Evolutionary conservation across 2,797 vertebrate species (phyloP).

Genomic region (Falco concolor): DNA sequence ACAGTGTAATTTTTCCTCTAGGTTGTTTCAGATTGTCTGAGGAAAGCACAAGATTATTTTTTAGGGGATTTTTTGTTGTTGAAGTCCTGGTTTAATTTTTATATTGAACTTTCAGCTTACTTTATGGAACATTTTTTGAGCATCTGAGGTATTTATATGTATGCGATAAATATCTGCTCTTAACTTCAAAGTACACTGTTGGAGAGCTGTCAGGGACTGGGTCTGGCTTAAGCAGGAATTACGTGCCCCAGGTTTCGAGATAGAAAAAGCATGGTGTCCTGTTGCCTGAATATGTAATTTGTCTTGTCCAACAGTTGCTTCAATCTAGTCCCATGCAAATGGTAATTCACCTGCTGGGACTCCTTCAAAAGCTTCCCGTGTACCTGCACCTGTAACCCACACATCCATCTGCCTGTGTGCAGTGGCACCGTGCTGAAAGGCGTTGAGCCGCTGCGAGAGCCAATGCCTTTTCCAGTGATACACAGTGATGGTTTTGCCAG

Average conservation of each 20-base stretch:
- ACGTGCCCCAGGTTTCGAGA: not conserved
- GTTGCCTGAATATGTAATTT: not conserved
- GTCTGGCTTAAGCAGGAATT: not conserved
- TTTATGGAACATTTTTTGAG: not conserved
- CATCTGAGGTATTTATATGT: not conserved
- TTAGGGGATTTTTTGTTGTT: not conserved
- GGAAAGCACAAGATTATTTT: not conserved
- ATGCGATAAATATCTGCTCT: not conserved
- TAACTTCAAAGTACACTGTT: not conserved
- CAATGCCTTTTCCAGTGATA: not conserved
- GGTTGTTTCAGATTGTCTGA: not conserved
- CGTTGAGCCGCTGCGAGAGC: rapidly evolving
- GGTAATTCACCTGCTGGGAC: not conserved
- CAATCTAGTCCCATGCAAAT: not conserved
- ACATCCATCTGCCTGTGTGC: not conserved
- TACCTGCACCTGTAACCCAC: not conserved
- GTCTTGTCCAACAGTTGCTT: not conserved
- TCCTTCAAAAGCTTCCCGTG: rapidly evolving
- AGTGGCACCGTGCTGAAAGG: not conserved
- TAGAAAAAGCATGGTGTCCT: rapidly evolving
- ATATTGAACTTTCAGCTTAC: not conserved
- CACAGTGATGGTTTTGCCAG: not conserved
- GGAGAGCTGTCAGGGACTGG: not conserved
- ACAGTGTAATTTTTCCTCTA: not conserved
- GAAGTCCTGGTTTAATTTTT: not conserved